Conservation (phyloP, 2,113 vertebrate genomes). For the Aspiorhynchus laticeps region DNA sequence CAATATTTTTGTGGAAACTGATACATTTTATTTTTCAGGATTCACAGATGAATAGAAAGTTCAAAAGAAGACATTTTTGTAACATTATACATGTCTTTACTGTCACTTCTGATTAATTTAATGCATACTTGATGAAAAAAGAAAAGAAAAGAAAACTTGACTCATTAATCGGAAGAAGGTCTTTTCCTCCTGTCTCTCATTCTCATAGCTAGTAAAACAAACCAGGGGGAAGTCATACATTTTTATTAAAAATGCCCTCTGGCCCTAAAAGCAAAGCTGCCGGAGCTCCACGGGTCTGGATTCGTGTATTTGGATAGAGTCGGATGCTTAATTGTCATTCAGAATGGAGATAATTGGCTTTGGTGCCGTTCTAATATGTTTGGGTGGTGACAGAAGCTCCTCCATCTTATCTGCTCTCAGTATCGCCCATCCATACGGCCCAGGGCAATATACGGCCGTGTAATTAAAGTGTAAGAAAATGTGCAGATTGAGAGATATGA, state of each 20-base stretch:
- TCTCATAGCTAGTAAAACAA: slow-evolving; percentile 80
- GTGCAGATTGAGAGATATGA: slow-evolving; percentile 77
- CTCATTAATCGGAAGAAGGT: background rate
- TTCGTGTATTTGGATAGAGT: slow-evolving; percentile 74
- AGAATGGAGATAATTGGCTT: slow-evolving; percentile 72
- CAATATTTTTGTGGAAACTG: no score
- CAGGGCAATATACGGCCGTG: slow-evolving; percentile 75
- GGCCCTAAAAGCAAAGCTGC: slow-evolving; percentile 3
- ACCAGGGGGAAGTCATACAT: slow-evolving; percentile 63
- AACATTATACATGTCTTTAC: no score
- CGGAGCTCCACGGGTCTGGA: slow-evolving; percentile 57
- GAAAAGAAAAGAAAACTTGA: background rate
- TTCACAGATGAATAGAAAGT: no score
- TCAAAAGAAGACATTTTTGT: no score
- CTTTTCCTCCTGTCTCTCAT: slow-evolving; percentile 56
- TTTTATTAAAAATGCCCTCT: slow-evolving; percentile 65
- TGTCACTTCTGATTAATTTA: background rate
- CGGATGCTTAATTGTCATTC: slow-evolving; percentile 73
- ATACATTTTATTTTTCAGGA: no score
- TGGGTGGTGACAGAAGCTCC: slow-evolving; percentile 79
- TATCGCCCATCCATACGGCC: slow-evolving; percentile 76
- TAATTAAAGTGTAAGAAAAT: slow-evolving; percentile 81
- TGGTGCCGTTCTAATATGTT: slow-evolving; percentile 75
- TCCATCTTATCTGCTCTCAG: slow-evolving; percentile 81
- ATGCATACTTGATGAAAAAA: background rate